Evolutionary conservation across 2,888 invertebrate species (phyloP), one percentile per base, ranked within the genome.

Genomic region (Exocentrus adspersus): DNA sequence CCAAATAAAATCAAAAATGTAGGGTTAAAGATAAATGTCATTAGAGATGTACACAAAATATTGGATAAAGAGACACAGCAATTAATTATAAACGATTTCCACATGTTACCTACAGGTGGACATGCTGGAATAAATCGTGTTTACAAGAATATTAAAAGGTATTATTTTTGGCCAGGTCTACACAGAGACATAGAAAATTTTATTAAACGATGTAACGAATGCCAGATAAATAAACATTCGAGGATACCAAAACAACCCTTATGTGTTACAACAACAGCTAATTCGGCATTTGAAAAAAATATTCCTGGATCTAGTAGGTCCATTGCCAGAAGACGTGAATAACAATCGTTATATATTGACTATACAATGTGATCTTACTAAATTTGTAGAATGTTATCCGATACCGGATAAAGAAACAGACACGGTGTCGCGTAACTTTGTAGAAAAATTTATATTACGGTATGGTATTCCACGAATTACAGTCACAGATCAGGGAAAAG

Each of bases 21-120:
- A n/a, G n/a, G n/a, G n/a, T n/a, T n/a, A n/a, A n/a, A n/a, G n/a
- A n/a, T n/a, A n/a, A n/a, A n/a, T n/a, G n/a, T n/a, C n/a, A n/a
- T n/a, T n/a, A n/a, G n/a, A n/a, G n/a, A 43, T 53, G 24, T 46
- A 16, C 16, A 58, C 45, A 24, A 24, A 9, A 14, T 46, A 58
- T 28, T 32, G 30, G 30, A 46, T 9, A 12, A 21, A 48, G 24
- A 58, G 17, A 32, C 46, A 21, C 42, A 62, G 41, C 50, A 66
- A 62, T 43, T 71, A 56, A 64, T 71, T 21, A 19, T 71, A 54
- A 71, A 71, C 56, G 67, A 71, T 60, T 71, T 71, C 41, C 68
- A 71, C 45, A 52, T 66, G 17, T 42, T 71, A 43, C 68, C 68
- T 10, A 71, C 70, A 19, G 68, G 70, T 45, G 69, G 70, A 20